These are phyloP conservation scores for Hippolais icterina DNA, from an alignment of 2,113 vertebrate species.

Conservation along the genomic window DNA sequence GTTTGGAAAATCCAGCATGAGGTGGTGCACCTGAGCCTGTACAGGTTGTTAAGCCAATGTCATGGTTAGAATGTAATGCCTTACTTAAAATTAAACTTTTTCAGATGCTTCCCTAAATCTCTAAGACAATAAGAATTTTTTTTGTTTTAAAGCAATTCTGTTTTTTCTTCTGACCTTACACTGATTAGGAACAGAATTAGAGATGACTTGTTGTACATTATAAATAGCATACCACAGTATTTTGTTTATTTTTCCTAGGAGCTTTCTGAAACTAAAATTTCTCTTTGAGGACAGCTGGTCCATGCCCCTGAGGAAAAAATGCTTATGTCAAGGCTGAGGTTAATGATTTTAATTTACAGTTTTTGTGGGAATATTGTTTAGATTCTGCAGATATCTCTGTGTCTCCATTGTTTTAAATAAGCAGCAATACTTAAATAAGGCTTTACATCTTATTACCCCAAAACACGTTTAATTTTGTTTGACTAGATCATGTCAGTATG, in stretches of 20 bases:
- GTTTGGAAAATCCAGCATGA: neutral
- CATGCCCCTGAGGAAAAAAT: neutral
- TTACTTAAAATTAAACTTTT: neutral
- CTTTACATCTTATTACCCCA: conserved; percentile 39
- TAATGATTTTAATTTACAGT: conserved; percentile 33
- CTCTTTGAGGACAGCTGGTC: neutral
- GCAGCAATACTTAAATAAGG: neutral
- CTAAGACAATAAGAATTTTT: neutral
- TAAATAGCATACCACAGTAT: neutral
- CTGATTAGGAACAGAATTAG: neutral
- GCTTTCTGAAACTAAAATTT: conserved; percentile 11
- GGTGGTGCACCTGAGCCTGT: neutral
- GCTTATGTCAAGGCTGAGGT: neutral
- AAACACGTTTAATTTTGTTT: conserved; percentile 56
- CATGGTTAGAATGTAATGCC: neutral
- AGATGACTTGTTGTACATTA: neutral
- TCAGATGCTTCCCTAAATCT: neutral
- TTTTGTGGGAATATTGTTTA: conserved; percentile 7
- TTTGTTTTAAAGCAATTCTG: neutral
- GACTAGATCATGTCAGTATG: conserved; percentile 37
- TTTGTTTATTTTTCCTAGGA: neutral
- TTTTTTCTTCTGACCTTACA: neutral
- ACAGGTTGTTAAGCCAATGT: neutral
- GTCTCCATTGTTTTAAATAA: neutral
- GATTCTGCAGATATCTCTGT: neutral